phyloP scores from a whole-genome alignment of 2,113 vertebrate genomes.

The Notechis scutatus region DNA sequence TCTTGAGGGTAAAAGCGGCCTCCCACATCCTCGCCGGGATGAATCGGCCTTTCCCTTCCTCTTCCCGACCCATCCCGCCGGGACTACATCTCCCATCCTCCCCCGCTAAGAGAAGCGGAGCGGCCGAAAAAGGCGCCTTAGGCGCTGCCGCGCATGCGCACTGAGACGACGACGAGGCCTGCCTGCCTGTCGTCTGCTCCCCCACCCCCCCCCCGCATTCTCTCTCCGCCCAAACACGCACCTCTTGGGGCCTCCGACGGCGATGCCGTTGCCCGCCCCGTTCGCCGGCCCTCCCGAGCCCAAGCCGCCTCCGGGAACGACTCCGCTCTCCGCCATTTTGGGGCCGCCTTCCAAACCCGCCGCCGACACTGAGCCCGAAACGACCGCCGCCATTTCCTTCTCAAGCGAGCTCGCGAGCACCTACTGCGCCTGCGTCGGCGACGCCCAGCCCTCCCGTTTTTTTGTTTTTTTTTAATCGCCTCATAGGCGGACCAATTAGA shows the following conservation, averaged over 20 bases:
- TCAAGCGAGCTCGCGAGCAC: conserved; percentile 34
- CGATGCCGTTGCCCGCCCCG: conserved; percentile 38
- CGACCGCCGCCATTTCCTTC: conserved; percentile 69
- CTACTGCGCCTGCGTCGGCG: conserved; percentile 2
- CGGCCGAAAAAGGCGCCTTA: not conserved
- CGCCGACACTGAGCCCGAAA: conserved; percentile 15
- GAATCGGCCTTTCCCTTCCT: not conserved
- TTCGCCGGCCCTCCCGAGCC: conserved; percentile 59
- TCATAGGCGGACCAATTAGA: not conserved
- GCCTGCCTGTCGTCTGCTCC: too few relatives aligned
- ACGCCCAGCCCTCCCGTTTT: not conserved
- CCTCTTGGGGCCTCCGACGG: conserved; percentile 59
- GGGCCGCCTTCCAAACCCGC: conserved; percentile 54
- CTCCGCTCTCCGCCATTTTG: conserved; percentile 65
- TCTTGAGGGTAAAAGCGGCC: too few relatives aligned
- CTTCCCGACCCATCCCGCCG: not conserved
- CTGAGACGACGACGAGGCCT: not conserved
- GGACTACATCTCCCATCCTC: not conserved
- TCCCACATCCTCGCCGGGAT: too few relatives aligned
- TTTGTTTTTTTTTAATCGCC: not conserved
- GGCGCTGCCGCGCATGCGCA: not conserved
- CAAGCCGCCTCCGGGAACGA: conserved; percentile 49
- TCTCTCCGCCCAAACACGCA: conserved; percentile 19
- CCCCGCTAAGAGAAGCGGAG: not conserved
- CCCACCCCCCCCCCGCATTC: fast-evolving